Evolutionary conservation across 2,888 invertebrate genomes (phyloP), one percentile per base, ranked within the genome.

Genomic region (Linnaemya tessellans): DNA sequence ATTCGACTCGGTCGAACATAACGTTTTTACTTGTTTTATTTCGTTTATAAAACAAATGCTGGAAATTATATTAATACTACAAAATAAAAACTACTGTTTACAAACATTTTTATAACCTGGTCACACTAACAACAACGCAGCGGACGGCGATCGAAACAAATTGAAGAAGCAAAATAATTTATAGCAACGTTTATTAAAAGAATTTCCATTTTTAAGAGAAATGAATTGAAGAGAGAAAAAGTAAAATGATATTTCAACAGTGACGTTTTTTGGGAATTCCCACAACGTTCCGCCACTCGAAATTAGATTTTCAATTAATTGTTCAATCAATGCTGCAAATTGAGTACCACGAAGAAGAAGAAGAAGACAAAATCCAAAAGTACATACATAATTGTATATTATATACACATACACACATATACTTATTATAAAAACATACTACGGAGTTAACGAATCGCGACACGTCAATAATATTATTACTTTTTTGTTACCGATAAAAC

Each of bases 231-330:
- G 18, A 58, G n/a, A 22, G 46, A 56, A n/a, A 30, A 30, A 30
- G 30, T 51, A 35, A 49, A 46, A 7, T 3, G 71, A 25, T 25
- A 64, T 58, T 51, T 49, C 35, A 20, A 35, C 51, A 18, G 43
- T 83, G 77, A 77, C 77, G 82, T 73, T 78, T 83, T 43, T 30
- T 67, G 71, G 82, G 77, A 82, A 83, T 78, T 71, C 82, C 82
- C 56, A 49, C 13, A 22, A 58, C 38, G 51, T 41, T 65, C 38
- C 62, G 25, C 38, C 46, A 75, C 15, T 64, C 20, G 46, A 22
- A 20, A 9, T 41, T 51, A 13, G 25, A 35, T 54, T 30, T 30
- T 25, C 35, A 5, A 38, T 60, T 46, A 35, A 41, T 60, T 64
- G 38, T 20, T 38, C n/a, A 38, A 51, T 7, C 20, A 56, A 35